Conservation (phyloP, 2,797 vertebrate species). For the Pipistrellus pipistrellus region DNA sequence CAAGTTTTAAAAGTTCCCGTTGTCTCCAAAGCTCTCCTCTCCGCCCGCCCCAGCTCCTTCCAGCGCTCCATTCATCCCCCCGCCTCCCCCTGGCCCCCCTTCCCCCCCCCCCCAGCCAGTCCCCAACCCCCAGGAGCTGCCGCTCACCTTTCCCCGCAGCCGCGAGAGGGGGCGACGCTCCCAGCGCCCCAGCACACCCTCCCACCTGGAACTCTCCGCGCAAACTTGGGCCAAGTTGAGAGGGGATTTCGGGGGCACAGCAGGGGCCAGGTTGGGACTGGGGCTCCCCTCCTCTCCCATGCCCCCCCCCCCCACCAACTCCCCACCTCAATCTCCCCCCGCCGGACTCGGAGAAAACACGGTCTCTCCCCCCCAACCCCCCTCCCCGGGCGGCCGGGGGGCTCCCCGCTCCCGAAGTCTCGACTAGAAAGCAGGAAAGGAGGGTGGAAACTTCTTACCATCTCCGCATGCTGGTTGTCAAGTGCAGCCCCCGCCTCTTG, state of each 20-base stretch:
- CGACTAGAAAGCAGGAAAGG: conserved; percentile 83
- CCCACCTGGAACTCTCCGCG: conserved; percentile 55
- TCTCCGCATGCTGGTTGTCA: conserved; percentile 91
- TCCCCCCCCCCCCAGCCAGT: background rate
- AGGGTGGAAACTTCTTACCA: conserved; percentile 92
- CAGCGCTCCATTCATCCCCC: conserved; percentile 54
- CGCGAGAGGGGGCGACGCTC: background rate
- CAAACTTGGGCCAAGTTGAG: conserved; percentile 78
- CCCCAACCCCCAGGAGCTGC: conserved; percentile 49
- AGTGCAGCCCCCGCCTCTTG: conserved; percentile 90
- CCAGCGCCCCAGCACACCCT: conserved; percentile 29
- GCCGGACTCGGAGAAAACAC: conserved; percentile 72
- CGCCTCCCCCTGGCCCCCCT: background rate
- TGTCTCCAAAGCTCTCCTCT: conserved; percentile 54
- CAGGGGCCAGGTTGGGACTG: conserved; percentile 23
- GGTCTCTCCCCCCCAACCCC: background rate
- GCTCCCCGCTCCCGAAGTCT: conserved; percentile 78
- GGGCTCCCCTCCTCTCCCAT: background rate
- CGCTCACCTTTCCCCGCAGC: conserved; percentile 67
- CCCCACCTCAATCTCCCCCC: conserved; percentile 68
- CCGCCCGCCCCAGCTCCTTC: conserved; percentile 66
- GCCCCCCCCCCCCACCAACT: background rate
- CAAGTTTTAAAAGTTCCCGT: conserved; percentile 82
- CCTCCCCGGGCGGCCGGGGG: conserved; percentile 68
- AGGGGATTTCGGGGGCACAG: conserved; percentile 42